phyloP scores from a whole-genome alignment of 2,797 vertebrate species.

The Pachyuromys duprasi region DNA sequence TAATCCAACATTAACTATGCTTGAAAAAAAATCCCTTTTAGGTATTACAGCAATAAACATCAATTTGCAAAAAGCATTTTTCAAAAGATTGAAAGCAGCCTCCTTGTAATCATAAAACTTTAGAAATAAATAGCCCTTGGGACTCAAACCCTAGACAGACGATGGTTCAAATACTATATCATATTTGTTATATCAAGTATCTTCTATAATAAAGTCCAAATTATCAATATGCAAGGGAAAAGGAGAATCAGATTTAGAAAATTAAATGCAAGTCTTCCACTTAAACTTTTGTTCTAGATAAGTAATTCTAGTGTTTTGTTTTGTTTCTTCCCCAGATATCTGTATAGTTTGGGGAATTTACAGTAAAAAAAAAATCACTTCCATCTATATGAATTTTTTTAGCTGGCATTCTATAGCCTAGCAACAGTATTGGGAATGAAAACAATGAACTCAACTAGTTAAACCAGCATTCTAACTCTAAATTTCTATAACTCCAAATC shows the following conservation, averaged over 20 bases:
- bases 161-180: not conserved
- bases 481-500: slow-evolving; percentile 12
- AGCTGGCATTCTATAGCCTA: not conserved
- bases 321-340: not conserved
- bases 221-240: not conserved
- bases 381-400: not conserved
- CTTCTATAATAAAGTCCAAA: not conserved
- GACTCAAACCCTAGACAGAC: not conserved
- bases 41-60: slow-evolving; percentile 3
- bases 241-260: not conserved
- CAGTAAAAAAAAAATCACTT: not conserved
- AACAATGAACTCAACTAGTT: not conserved
- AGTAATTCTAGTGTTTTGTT: not conserved
- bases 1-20: not conserved
- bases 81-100: not conserved
- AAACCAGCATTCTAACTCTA: not conserved
- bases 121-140: not conserved
- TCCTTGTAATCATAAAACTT: not conserved
- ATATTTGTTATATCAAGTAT: not conserved
- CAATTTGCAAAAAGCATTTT: not conserved
- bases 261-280: not conserved
- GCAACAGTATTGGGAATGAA: not conserved
- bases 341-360: not conserved
- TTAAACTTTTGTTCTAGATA: not conserved
- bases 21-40: not conserved